These are phyloP conservation scores for Reticulitermes lucifugus DNA, from an alignment of 2,888 invertebrate species.

Conservation along the genomic window DNA sequence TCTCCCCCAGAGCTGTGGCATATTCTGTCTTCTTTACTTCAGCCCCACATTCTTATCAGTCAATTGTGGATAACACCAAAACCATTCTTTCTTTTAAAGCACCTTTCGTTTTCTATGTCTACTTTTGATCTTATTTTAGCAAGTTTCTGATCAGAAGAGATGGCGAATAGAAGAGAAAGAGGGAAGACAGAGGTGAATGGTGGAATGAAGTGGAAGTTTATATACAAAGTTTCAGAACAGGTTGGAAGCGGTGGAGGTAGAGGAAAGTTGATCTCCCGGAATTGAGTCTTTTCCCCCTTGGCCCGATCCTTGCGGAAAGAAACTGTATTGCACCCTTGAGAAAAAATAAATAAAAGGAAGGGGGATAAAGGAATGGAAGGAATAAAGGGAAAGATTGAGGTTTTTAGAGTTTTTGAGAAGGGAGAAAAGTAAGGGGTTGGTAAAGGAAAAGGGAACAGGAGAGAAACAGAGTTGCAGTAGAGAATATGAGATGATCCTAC, in stretches of 20 bases:
- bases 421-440: background rate
- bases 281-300: slow-evolving; percentile 46
- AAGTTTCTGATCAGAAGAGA: slow-evolving; percentile 38
- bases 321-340: slow-evolving; percentile 49
- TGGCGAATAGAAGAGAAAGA: slow-evolving; percentile 19
- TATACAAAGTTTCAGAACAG: slow-evolving; percentile 49
- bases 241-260: slow-evolving; percentile 26
- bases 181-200: background rate
- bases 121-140: slow-evolving; percentile 34
- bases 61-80: slow-evolving; percentile 37
- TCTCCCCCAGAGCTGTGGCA: background rate
- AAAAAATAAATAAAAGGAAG: slow-evolving; percentile 39
- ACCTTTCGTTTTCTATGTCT: background rate
- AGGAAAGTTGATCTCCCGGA: slow-evolving; percentile 44
- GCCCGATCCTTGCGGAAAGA: slow-evolving; percentile 33
- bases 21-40: background rate
- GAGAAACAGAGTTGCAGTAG: slow-evolving; percentile 8
- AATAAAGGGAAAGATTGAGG: slow-evolving; percentile 41
- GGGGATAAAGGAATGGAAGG: slow-evolving; percentile 14
- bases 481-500: slow-evolving; percentile 16
- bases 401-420: slow-evolving; percentile 32
- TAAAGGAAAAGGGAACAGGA: slow-evolving; percentile 17
- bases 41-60: slow-evolving; percentile 29
- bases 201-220: slow-evolving; percentile 30
- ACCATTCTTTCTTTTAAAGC: slow-evolving; percentile 25